Conservation (phyloP, 2,888 invertebrate species). For the Macrophya annulata region DNA sequence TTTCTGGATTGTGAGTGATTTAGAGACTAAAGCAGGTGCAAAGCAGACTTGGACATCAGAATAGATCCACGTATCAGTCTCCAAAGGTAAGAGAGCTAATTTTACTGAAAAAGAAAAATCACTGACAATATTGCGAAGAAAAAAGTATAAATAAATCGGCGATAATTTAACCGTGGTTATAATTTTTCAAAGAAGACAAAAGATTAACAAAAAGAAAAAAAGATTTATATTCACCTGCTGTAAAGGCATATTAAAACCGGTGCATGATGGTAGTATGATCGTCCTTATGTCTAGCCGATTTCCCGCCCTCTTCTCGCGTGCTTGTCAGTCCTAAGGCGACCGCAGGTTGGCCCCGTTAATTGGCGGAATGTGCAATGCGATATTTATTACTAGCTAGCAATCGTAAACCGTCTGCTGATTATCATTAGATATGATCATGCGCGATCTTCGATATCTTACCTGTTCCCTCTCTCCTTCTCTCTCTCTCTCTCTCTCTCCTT, state of each 20-base stretch:
- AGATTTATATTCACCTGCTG: no score
- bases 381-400: conserved; percentile 65
- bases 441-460: conserved; percentile 56
- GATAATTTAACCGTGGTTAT: not conserved
- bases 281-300: conserved; percentile 7
- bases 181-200: not conserved
- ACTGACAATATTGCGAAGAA: not conserved
- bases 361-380: conserved; percentile 65
- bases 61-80: not conserved
- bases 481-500: conserved; percentile 56
- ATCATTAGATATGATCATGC: conserved; percentile 72
- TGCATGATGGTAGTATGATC: not conserved
- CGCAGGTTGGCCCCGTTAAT: conserved; percentile 65
- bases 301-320: conserved; percentile 56
- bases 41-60: conserved; percentile 1
- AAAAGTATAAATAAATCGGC: not conserved
- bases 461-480: conserved; percentile 55
- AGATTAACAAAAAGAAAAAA: no score
- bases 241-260: not conserved
- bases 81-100: not conserved
- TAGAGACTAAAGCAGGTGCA: conserved; percentile 62
- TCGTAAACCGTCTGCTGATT: conserved; percentile 70
- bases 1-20: conserved; percentile 63
- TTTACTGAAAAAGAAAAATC: not conserved
- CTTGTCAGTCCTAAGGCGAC: conserved; percentile 39